Percentiles rank a stretch among this genome's conserved stretches.
These are phyloP conservation scores for Tolmerus cingulatus DNA, from an alignment of 2,888 invertebrate species.

Conservation along the genomic window DNA sequence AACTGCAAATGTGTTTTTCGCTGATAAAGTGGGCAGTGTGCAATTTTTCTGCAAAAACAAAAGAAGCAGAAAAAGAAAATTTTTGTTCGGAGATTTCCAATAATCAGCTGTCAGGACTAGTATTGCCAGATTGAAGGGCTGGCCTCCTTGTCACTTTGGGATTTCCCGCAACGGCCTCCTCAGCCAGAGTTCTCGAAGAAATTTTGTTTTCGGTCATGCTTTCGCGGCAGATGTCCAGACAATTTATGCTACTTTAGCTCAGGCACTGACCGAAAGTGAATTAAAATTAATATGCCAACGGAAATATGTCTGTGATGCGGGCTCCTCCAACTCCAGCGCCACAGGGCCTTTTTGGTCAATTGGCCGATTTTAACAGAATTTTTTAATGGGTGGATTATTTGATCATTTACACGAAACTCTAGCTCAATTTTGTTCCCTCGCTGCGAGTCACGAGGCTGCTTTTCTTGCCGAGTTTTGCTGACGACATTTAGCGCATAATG, in stretches of 20 bases:
- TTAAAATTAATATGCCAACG: neutral
- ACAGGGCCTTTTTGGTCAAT: neutral
- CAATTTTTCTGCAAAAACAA: neutral
- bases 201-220: neutral
- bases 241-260: neutral
- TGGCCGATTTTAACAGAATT: neutral
- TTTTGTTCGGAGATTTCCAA: neutral
- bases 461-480: neutral
- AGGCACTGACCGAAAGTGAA: neutral
- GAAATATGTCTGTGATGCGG: neutral
- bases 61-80: neutral
- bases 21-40: slow-evolving; percentile 21
- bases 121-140: slow-evolving; percentile 9
- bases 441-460: neutral
- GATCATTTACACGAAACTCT: neutral
- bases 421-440: neutral
- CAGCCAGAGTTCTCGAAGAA: neutral
- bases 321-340: neutral
- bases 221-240: neutral
- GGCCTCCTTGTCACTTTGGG: neutral
- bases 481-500: neutral
- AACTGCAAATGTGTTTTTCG: neutral
- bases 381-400: neutral
- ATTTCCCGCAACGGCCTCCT: neutral
- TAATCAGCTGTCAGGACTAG: slow-evolving; percentile 7